These are phyloP conservation scores for human DNA, from an alignment of 2,113 vertebrate genomes.

Conservation along the genomic window GRCh38 chrX:28846501-28847000, in stretches of 20 bases:
- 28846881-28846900: neutral
- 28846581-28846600: neutral
- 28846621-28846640: neutral
- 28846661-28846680: slow-evolving; percentile 9
- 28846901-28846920: neutral
- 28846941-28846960: neutral
- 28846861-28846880: neutral
- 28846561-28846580: neutral
- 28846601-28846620: neutral
- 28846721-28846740: neutral
- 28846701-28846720: neutral
- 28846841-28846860: neutral
- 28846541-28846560: neutral
- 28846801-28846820: neutral
- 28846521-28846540: neutral
- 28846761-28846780: neutral
- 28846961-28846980: neutral
- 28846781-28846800: neutral
- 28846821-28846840: neutral
- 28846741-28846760: neutral
- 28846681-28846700: neutral
- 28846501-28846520: neutral
- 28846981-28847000: neutral
- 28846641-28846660: neutral
- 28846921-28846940: neutral